Conservation (phyloP, 1,140 invertebrate genomes). For the Euborellia annulipes region DNA sequence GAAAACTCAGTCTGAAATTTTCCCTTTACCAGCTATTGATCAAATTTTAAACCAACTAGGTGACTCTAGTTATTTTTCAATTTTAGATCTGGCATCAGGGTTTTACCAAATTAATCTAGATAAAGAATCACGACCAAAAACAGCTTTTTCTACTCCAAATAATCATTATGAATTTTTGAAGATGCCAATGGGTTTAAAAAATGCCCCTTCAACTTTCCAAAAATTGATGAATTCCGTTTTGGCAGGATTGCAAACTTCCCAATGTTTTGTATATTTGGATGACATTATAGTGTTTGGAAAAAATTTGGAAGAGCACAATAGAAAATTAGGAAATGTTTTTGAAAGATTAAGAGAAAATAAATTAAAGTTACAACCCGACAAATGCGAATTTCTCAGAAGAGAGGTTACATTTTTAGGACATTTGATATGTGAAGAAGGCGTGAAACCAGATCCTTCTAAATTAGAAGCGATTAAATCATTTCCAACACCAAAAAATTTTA, state of each 20-base stretch:
- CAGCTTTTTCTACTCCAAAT: constrained; percentile 17
- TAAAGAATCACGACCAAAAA: constrained; percentile 19
- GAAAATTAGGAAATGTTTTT: constrained; percentile 11
- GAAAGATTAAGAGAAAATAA: constrained; percentile 5
- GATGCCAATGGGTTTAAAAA: constrained; percentile 20
- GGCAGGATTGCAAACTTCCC: constrained; percentile 10
- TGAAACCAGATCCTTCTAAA: constrained; percentile 13
- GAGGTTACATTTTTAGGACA: constrained; percentile 15
- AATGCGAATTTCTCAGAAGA: constrained; percentile 12
- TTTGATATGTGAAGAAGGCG: constrained; percentile 10
- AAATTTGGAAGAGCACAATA: background rate
- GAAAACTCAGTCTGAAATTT: constrained; percentile 28
- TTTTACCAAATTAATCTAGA: constrained; percentile 29
- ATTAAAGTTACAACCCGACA: constrained; percentile 15
- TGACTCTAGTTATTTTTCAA: constrained; percentile 28
- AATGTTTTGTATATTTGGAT: constrained; percentile 23
- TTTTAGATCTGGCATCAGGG: constrained; percentile 30
- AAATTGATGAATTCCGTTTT: constrained; percentile 25
- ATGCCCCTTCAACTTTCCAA: constrained; percentile 22
- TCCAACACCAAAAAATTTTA: constrained; percentile 17
- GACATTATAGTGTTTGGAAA: constrained; percentile 12
- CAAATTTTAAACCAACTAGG: constrained; percentile 31
- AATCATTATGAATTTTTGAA: constrained; percentile 19
- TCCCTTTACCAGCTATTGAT: constrained; percentile 34
- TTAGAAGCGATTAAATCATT: constrained; percentile 19